These are phyloP conservation scores for Vultur gryphus DNA, from an alignment of 2,797 vertebrate genomes.

Conservation along the genomic window DNA sequence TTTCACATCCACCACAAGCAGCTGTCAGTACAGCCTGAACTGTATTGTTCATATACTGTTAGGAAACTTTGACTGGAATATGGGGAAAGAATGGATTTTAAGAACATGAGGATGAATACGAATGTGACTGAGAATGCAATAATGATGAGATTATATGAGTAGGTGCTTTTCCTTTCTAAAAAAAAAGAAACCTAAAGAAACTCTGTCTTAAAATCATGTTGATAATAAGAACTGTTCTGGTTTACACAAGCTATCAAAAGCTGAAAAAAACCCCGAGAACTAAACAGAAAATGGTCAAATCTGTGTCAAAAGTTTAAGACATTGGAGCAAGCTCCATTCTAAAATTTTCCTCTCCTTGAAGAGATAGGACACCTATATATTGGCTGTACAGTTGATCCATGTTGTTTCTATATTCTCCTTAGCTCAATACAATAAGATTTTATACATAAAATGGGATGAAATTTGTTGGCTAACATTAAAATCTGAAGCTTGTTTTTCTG, in stretches of 20 bases:
- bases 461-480: background rate
- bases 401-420: background rate
- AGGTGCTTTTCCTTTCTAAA: background rate
- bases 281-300: background rate
- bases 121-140: background rate
- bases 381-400: background rate
- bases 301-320: background rate
- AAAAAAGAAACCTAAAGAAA: background rate
- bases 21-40: background rate
- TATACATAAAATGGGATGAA: background rate
- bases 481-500: background rate
- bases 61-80: background rate
- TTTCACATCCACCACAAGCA: background rate
- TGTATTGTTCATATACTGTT: rapidly evolving
- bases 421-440: background rate
- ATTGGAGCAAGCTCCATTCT: background rate
- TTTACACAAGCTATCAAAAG: background rate
- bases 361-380: background rate
- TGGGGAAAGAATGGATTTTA: background rate
- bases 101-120: background rate
- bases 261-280: background rate
- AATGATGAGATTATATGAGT: background rate
- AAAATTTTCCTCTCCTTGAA: background rate
- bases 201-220: background rate
- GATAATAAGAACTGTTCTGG: background rate